Conservation (phyloP, 2,888 invertebrate species). For the Nesidiocoris tenuis region DNA sequence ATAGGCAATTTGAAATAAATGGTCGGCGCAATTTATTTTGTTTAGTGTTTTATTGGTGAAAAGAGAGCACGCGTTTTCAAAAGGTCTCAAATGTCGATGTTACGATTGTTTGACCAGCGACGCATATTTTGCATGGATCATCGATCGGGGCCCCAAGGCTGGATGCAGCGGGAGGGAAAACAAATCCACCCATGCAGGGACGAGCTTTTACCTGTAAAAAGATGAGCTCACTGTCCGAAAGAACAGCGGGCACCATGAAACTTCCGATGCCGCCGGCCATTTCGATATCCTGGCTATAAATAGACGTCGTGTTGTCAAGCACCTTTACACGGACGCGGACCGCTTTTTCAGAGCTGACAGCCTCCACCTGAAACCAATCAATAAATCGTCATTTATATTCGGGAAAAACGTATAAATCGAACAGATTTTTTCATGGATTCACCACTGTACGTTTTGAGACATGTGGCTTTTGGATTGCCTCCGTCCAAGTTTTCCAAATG, state of each 20-base stretch:
- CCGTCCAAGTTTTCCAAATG: too few species aligned
- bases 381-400: background rate
- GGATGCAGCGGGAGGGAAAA: background rate
- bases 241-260: constrained; percentile 67
- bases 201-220: constrained; percentile 61
- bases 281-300: constrained; percentile 70
- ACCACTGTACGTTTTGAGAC: too few species aligned
- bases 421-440: too few species aligned
- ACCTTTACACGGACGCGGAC: constrained; percentile 67
- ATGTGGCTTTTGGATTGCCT: too few species aligned
- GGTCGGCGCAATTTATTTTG: too few species aligned
- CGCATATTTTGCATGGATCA: background rate
- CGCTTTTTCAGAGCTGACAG: constrained; percentile 67
- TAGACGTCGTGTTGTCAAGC: constrained; percentile 66
- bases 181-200: background rate
- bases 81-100: too few species aligned
- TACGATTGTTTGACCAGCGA: too few species aligned
- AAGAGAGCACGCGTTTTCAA: too few species aligned
- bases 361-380: constrained; percentile 63
- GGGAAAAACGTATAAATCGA: too few species aligned
- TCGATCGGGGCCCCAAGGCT: background rate
- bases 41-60: too few species aligned
- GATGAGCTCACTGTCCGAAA: constrained; percentile 66
- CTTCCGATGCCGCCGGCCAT: constrained; percentile 66
- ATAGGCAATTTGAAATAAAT: too few species aligned